Percentiles rank a stretch among this genome's conserved stretches.
These are phyloP conservation scores for Heliconius hortense DNA, from an alignment of 2,888 invertebrate species.

Conservation along the genomic window DNA sequence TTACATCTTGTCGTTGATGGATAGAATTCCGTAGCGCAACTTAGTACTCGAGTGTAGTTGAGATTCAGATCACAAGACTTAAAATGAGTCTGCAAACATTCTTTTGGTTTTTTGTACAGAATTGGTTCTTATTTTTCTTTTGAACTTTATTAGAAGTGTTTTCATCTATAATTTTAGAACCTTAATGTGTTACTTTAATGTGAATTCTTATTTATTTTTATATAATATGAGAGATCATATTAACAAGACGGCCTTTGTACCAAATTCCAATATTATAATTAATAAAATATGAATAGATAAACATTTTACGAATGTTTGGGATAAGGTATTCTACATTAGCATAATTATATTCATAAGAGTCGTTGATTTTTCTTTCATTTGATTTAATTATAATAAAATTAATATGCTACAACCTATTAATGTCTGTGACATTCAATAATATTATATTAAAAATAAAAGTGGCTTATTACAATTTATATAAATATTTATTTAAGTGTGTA, in stretches of 20 bases:
- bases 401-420: neutral
- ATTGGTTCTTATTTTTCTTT: neutral
- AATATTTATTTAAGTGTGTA: slow-evolving; percentile 1
- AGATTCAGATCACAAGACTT: slow-evolving; percentile 27
- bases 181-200: neutral
- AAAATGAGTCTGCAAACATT: slow-evolving; percentile 17
- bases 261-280: slow-evolving; percentile 7
- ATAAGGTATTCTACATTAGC: slow-evolving; percentile 3
- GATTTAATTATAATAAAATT: neutral
- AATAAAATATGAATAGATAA: slow-evolving; percentile 7
- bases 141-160: neutral
- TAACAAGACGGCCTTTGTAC: neutral
- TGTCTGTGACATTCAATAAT: neutral
- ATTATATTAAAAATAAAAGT: neutral
- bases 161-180: neutral
- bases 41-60: slow-evolving; percentile 34
- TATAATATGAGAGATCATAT: neutral
- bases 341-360: neutral
- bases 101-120: slow-evolving; percentile 5
- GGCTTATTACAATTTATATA: neutral
- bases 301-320: neutral
- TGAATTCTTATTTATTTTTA: neutral
- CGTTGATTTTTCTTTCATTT: slow-evolving; percentile 8
- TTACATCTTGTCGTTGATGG: slow-evolving; percentile 49
- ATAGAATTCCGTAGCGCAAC: slow-evolving; percentile 51